These are phyloP conservation scores for Semaprochilodus insignis DNA, from an alignment of 2,797 vertebrate species.

Conservation along the genomic window DNA sequence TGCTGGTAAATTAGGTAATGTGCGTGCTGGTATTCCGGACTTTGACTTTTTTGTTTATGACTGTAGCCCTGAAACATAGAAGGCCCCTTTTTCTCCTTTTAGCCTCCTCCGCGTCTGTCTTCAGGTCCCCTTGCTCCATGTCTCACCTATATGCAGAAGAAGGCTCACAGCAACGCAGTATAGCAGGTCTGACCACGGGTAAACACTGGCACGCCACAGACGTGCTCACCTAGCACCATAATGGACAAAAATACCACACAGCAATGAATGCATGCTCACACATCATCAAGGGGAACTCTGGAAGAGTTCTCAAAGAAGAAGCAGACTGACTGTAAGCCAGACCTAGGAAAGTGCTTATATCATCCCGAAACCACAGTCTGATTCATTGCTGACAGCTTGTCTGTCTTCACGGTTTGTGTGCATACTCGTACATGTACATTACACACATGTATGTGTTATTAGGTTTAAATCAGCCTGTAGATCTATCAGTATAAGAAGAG, in stretches of 20 bases:
- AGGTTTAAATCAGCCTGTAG: conserved; percentile 33
- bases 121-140: conserved; percentile 56
- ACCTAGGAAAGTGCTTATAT: conserved; percentile 53
- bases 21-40: conserved; percentile 16
- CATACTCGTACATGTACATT: conserved; percentile 43
- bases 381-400: conserved; percentile 61
- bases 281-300: conserved; percentile 53
- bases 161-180: conserved; percentile 58
- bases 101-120: conserved; percentile 59
- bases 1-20: conserved; percentile 46
- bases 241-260: conserved; percentile 63
- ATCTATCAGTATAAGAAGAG: conserved; percentile 29
- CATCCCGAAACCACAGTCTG: conserved; percentile 58
- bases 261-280: conserved; percentile 63
- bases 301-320: conserved; percentile 50
- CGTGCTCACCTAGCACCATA: conserved; percentile 63
- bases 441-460: conserved; percentile 41
- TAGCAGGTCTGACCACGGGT: conserved; percentile 62
- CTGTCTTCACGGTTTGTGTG: conserved; percentile 59
- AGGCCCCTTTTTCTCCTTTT: conserved; percentile 55
- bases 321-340: conserved; percentile 58
- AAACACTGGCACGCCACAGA: conserved; percentile 60
- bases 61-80: conserved; percentile 48
- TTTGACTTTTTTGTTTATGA: conserved; percentile 53
- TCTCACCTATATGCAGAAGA: conserved; percentile 60